Conservation (phyloP, 2,888 invertebrate species). For the Mantis religiosa region DNA sequence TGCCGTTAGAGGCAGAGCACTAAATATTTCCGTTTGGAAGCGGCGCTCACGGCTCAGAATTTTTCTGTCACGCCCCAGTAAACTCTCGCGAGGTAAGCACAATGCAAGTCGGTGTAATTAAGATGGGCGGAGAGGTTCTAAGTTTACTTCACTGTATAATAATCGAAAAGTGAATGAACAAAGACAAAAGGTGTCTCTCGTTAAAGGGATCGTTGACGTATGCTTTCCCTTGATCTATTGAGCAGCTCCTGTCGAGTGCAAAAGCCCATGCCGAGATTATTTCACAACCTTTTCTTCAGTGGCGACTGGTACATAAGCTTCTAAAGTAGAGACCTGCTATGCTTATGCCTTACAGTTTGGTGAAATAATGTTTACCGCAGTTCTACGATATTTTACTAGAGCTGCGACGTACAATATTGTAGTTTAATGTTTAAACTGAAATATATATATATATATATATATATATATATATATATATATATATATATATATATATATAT, state of each 20-base stretch:
- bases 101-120: conserved; percentile 13
- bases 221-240: neutral
- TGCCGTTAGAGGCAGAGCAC: neutral
- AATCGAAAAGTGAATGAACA: conserved; percentile 11
- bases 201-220: neutral
- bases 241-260: neutral
- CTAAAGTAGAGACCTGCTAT: no score
- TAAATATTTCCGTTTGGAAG: neutral
- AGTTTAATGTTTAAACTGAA: no score
- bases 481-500: no score
- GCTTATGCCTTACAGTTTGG: no score
- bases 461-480: no score
- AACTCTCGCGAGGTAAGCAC: neutral
- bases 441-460: no score
- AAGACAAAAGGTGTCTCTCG: conserved; percentile 7
- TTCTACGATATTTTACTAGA: no score
- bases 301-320: neutral
- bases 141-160: neutral
- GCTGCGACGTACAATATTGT: no score
- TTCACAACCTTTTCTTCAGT: neutral
- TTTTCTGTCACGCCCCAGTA: neutral
- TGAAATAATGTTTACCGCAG: no score
- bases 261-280: neutral
- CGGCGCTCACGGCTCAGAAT: neutral
- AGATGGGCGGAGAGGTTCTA: neutral